phyloP scores from a whole-genome alignment of 2,113 vertebrate genomes.

The Nerophis ophidion region DNA sequence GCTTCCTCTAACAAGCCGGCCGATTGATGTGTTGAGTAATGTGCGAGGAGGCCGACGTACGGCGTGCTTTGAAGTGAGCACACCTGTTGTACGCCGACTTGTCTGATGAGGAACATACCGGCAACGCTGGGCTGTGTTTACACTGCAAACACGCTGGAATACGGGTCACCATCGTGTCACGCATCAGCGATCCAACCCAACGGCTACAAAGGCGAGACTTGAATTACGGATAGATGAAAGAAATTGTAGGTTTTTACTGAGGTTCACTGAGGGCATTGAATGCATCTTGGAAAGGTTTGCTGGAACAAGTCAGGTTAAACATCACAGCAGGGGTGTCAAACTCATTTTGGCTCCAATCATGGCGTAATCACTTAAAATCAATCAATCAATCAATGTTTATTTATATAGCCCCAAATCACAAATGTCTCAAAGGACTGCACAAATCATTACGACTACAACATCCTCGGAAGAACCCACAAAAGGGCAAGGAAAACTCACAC shows the following conservation, averaged over 20 bases:
- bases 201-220: constrained; percentile 10
- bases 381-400: no score
- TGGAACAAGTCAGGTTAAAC: not conserved
- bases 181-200: constrained; percentile 1
- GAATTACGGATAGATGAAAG: constrained; percentile 16
- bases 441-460: no score
- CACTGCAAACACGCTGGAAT: constrained; percentile 31
- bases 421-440: no score
- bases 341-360: no score
- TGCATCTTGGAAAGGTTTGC: not conserved
- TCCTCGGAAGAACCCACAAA: no score
- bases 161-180: constrained; percentile 23
- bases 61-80: constrained; percentile 40
- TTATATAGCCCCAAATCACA: no score
- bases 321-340: no score
- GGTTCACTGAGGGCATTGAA: not conserved
- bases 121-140: constrained; percentile 44
- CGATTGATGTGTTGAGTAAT: constrained; percentile 23
- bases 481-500: no score
- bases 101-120: constrained; percentile 23
- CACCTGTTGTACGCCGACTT: constrained; percentile 66
- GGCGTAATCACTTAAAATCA: no score
- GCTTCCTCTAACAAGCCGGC: constrained; percentile 11
- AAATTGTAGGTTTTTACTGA: not conserved
- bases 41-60: constrained; percentile 8